Percentiles rank a stretch among this genome's conserved stretches.
phyloP scores from a whole-genome alignment of 2,888 invertebrate genomes.

The Tanypteryx hageni region DNA sequence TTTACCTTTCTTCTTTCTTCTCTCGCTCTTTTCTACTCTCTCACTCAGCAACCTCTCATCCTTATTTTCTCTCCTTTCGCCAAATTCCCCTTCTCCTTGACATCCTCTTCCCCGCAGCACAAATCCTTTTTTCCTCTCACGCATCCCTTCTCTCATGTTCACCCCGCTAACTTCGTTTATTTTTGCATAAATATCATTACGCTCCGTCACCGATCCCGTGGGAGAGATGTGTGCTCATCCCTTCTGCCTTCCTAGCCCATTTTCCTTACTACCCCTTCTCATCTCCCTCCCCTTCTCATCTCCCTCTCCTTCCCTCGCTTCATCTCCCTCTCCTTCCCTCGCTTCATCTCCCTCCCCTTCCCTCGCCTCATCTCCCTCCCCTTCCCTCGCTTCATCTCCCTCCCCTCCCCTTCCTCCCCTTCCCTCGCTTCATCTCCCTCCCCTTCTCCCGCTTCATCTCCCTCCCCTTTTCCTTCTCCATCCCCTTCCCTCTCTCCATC shows the following conservation, averaged over 20 bases:
- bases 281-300: too few species aligned
- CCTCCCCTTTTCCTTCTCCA: too few species aligned
- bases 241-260: background rate
- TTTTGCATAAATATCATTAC: background rate
- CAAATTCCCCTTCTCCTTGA: background rate
- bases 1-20: background rate
- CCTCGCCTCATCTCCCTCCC: too few species aligned
- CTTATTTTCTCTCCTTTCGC: background rate
- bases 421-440: background rate
- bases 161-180: background rate
- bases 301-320: background rate
- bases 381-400: background rate
- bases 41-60: background rate
- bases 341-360: background rate
- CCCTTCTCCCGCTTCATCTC: background rate
- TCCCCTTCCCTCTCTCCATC: background rate
- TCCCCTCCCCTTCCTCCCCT: background rate
- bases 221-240: background rate
- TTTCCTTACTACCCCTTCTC: background rate
- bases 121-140: background rate
- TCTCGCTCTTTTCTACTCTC: background rate
- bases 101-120: background rate
- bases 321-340: background rate
- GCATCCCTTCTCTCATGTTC: background rate
- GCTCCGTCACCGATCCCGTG: background rate